A percentile compares a stretch with the other conserved stretches of the same genome.
Conservation (phyloP, 2,888 invertebrate species). For the Troilus luridus region DNA sequence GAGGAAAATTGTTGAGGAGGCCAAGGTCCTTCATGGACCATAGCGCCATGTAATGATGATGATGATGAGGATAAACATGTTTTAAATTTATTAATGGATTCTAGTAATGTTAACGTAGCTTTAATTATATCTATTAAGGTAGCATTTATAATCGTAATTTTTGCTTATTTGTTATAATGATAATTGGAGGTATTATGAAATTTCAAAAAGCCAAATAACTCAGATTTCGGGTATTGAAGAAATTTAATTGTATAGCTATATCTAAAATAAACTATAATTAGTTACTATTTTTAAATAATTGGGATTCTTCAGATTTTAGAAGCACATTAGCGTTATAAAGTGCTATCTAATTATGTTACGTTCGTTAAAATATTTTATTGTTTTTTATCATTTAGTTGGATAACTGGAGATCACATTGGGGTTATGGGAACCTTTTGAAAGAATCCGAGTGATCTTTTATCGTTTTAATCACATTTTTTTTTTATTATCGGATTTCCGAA, state of each 20-base stretch:
- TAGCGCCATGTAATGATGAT: too few relatives aligned
- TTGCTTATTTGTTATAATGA: too few relatives aligned
- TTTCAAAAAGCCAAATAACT: too few relatives aligned
- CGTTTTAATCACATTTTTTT: not conserved
- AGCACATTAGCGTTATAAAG: not conserved
- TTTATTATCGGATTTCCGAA: not conserved
- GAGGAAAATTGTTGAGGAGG: too few relatives aligned
- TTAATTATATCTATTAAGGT: too few relatives aligned
- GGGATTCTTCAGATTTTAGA: not conserved
- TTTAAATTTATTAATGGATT: too few relatives aligned
- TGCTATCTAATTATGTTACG: not conserved
- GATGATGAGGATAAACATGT: too few relatives aligned
- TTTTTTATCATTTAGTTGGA: not conserved
- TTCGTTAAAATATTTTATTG: not conserved
- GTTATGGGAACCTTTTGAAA: not conserved
- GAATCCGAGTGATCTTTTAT: not conserved
- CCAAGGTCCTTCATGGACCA: too few relatives aligned
- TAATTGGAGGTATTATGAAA: too few relatives aligned
- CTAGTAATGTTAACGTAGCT: too few relatives aligned
- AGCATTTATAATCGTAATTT: too few relatives aligned
- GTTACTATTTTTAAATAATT: not conserved
- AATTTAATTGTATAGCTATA: not conserved
- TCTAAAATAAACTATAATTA: not conserved
- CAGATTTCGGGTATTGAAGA: too few relatives aligned
- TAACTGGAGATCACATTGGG: not conserved